Conservation (phyloP, 2,888 invertebrate species). For the Drosophila lacicola region DNA sequence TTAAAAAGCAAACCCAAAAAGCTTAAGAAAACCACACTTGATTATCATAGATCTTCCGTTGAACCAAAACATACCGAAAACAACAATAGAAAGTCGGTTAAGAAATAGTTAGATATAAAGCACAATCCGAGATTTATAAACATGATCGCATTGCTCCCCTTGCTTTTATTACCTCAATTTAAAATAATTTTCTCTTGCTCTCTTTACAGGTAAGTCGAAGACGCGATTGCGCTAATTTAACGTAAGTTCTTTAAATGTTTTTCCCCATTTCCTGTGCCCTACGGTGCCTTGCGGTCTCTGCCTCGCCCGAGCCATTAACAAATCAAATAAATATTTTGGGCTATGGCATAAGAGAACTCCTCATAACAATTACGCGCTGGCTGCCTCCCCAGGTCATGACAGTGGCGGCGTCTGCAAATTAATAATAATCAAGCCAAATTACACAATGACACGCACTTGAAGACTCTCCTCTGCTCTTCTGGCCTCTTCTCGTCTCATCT, state of each 20-base stretch:
- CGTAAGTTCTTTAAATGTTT: constrained; percentile 52
- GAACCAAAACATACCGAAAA: constrained; percentile 12
- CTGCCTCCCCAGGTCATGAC: constrained; percentile 24
- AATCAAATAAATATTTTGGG: constrained; percentile 76
- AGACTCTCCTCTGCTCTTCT: constrained; percentile 32
- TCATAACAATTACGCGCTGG: constrained; percentile 45
- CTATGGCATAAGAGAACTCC: constrained; percentile 42
- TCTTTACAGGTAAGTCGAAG: constrained; percentile 73
- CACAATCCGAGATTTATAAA: constrained; percentile 5
- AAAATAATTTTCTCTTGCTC: constrained; percentile 65
- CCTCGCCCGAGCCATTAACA: constrained; percentile 58
- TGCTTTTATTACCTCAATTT: constrained; percentile 50
- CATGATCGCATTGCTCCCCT: constrained; percentile 11
- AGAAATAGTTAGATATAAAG: not conserved
- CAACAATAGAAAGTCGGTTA: constrained; percentile 29
- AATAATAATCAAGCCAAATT: constrained; percentile 80
- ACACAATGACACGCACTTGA: constrained; percentile 80
- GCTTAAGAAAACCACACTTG: constrained; percentile 12
- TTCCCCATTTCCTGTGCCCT: constrained; percentile 12
- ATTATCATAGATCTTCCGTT: constrained; percentile 33
- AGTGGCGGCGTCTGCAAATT: constrained; percentile 69
- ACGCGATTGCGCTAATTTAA: constrained; percentile 32
- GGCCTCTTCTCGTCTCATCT: constrained; percentile 7
- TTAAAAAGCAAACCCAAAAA: constrained; percentile 1
- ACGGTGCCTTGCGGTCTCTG: constrained; percentile 35